Base-by-base conservation (phyloP, 2,888 invertebrate species). In the Tolmerus cingulatus region DNA sequence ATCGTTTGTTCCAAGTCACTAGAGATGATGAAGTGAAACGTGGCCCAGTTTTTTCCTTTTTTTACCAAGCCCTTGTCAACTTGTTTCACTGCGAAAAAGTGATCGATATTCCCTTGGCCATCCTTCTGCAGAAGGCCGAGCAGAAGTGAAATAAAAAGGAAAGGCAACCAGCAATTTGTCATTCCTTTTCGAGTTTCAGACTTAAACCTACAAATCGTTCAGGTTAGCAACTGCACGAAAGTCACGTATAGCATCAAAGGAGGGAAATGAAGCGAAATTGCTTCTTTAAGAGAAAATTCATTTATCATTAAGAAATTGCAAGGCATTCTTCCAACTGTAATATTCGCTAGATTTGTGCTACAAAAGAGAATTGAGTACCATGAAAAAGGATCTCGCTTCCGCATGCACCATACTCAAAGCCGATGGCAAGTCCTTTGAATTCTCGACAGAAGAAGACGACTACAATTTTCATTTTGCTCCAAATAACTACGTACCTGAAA, bases 21-120 rank as follows among this genome's bases (percentile, higher is more conserved):
- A 51, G 85, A 74, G 85, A 85, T 85, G 85, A 85, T 85, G 74
- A 85, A 85, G 85, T 85, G 74, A 74, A 85, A 85, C 85, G 85
- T 85, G 85, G 85, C 30, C 34, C 74, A 30, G 82, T 66, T 85
- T 74, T 74, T 46, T 43, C 12, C 7, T 43, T 40, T 34, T 85
- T 85, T 23, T 12, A 14, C n/a, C 30, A 85, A 74, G 74, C 85
- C 85, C 85, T 74, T 85, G 85, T 85, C 85, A 85, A 85, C 85
- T 85, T 85, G 46, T 85, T 85, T 74, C 85, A 37, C 46, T 19
- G 27, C 43, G 85, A 57, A 74, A 27, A 74, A 85, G 27, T 74
- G 85, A 85, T 85, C 85, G 85, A 85, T 85, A 74, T 85, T 85
- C 40, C 37, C 37, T 82, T 46, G 37, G 85, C 43, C 74, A 85